These are phyloP conservation scores for Cinara cedri DNA, from an alignment of 2,888 invertebrate genomes.

Conservation along the genomic window DNA sequence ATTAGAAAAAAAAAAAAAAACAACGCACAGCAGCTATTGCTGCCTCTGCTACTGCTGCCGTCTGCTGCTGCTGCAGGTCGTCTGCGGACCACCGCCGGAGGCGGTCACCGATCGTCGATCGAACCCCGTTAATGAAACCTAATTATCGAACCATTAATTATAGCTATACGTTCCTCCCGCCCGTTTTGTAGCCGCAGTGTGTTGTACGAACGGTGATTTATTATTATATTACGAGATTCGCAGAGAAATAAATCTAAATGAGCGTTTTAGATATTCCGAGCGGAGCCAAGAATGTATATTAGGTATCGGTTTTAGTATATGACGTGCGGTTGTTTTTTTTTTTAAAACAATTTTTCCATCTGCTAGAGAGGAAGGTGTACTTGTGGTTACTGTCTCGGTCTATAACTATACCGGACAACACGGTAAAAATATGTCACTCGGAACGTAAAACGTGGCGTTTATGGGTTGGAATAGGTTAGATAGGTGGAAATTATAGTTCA, in stretches of 20 bases:
- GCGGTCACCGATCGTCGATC: slow-evolving; percentile 29
- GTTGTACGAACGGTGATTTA: slow-evolving; percentile 14
- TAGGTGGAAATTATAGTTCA: too few species aligned
- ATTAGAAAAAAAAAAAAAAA: slow-evolving; percentile 17
- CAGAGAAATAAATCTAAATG: neutral
- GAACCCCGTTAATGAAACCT: slow-evolving; percentile 42
- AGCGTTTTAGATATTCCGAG: too few species aligned
- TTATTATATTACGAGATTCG: slow-evolving; percentile 19
- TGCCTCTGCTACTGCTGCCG: neutral
- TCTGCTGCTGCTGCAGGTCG: neutral
- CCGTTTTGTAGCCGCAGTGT: neutral
- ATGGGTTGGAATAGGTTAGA: too few species aligned
- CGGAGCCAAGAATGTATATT: too few species aligned
- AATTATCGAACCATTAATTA: slow-evolving; percentile 50
- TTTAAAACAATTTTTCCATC: too few species aligned
- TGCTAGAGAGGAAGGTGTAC: too few species aligned
- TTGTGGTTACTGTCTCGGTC: too few species aligned
- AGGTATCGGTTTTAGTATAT: too few species aligned
- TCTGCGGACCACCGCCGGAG: slow-evolving; percentile 42
- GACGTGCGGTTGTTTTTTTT: too few species aligned
- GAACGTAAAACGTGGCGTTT: too few species aligned
- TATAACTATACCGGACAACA: too few species aligned
- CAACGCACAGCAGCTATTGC: neutral
- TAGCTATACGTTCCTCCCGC: neutral
- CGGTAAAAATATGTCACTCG: too few species aligned